phyloP scores from a whole-genome alignment of 1,140 invertebrate genomes.

The Diabrotica virgifera region DNA sequence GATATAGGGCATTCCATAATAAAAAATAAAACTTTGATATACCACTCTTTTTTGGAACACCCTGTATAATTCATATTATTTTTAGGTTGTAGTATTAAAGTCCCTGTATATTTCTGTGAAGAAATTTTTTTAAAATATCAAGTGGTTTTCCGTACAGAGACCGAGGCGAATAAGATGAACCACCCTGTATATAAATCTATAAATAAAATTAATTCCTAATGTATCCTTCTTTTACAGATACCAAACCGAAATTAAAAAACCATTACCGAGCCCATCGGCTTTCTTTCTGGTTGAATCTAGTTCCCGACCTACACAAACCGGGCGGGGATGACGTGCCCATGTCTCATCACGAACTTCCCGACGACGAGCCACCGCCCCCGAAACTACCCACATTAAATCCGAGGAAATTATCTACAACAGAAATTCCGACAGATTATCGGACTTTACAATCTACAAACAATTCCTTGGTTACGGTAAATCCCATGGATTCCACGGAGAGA shows the following conservation, averaged over 20 bases:
- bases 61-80: too few relatives aligned
- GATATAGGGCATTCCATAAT: too few relatives aligned
- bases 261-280: constrained; percentile 89
- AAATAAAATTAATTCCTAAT: too few relatives aligned
- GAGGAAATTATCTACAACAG: constrained; percentile 53
- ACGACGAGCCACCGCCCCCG: constrained; percentile 60
- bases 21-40: too few relatives aligned
- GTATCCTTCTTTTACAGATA: constrained; percentile 56
- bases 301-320: constrained; percentile 91
- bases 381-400: constrained; percentile 56
- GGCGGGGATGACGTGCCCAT: constrained; percentile 80
- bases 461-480: constrained; percentile 41
- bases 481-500: constrained; percentile 41
- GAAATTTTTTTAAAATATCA: too few relatives aligned
- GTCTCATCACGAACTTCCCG: constrained; percentile 81
- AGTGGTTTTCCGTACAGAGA: too few relatives aligned
- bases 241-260: constrained; percentile 85
- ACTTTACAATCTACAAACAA: constrained; percentile 45
- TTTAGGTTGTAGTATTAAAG: too few relatives aligned
- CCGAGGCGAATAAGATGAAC: too few relatives aligned
- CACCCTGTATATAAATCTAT: too few relatives aligned
- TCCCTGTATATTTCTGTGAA: too few relatives aligned
- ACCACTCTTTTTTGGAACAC: too few relatives aligned
- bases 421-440: constrained; percentile 52
- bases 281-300: constrained; percentile 95